Percentiles rank a stretch among this genome's conserved stretches.
phyloP scores from a whole-genome alignment of 2,797 vertebrate genomes.

The Syngnathus acus region DNA sequence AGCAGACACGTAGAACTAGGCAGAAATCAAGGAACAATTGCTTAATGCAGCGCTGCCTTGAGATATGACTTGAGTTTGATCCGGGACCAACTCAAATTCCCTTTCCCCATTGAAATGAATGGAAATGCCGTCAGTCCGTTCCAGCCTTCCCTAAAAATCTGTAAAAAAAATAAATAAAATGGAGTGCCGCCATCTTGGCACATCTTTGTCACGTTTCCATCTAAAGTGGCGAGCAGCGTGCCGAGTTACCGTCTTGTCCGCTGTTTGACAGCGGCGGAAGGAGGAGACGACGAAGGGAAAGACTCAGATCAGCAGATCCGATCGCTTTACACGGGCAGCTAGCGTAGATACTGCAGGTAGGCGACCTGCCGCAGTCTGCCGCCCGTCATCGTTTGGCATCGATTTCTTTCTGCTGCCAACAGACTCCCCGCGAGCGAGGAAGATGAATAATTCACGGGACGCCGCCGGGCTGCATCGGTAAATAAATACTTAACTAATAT shows the following conservation, averaged over 20 bases:
- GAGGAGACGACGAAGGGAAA: slow-evolving; percentile 36
- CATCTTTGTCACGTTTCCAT: not conserved
- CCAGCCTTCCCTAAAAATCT: too few species aligned
- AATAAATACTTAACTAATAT: slow-evolving; percentile 72
- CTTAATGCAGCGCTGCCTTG: not conserved
- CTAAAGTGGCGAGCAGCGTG: not conserved
- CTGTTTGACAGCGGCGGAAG: slow-evolving; percentile 31
- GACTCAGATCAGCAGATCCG: slow-evolving; percentile 60
- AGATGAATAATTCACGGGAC: slow-evolving; percentile 67
- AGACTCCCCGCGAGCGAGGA: slow-evolving; percentile 49
- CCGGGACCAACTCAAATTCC: not conserved
- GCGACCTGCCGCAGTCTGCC: slow-evolving; percentile 52
- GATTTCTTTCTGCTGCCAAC: slow-evolving; percentile 67
- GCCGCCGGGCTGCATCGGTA: slow-evolving; percentile 53
- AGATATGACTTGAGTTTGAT: not conserved
- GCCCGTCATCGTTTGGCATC: slow-evolving; percentile 60
- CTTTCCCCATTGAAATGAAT: too few species aligned
- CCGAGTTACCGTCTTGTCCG: slow-evolving; percentile 38
- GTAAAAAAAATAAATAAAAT: too few species aligned
- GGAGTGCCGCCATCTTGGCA: not conserved
- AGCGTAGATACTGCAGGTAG: slow-evolving; percentile 52
- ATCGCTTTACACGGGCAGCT: slow-evolving; percentile 61
- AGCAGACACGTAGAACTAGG: slow-evolving; percentile 10
- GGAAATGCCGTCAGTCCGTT: too few species aligned
- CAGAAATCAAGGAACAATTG: slow-evolving; percentile 3